These are phyloP conservation scores for Upupa epops DNA, from an alignment of 2,113 vertebrate species.

Conservation along the genomic window DNA sequence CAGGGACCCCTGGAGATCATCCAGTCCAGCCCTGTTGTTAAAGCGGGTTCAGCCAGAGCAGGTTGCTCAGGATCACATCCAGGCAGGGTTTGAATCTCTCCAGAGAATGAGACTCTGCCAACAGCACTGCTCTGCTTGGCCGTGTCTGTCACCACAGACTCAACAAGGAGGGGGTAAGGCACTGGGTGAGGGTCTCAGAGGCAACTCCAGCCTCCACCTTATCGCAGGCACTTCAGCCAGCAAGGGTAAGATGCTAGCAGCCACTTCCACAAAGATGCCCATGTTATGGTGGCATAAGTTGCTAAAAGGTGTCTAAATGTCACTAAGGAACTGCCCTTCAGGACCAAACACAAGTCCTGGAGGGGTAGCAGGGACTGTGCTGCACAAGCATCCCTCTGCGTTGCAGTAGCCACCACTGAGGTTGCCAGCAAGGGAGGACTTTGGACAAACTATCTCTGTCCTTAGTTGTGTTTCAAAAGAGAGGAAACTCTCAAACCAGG, in stretches of 20 bases:
- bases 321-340: neutral
- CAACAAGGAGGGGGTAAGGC: neutral
- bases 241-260: neutral
- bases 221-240: neutral
- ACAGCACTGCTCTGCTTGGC: neutral
- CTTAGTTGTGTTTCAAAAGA: neutral
- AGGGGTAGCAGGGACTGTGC: neutral
- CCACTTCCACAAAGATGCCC: neutral
- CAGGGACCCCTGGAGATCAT: too few species aligned
- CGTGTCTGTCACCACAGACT: neutral
- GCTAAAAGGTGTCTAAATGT: neutral
- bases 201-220: neutral
- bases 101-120: neutral
- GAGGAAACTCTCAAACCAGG: neutral
- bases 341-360: neutral
- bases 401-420: neutral
- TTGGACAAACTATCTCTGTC: neutral
- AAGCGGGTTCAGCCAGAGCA: too few species aligned
- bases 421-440: neutral
- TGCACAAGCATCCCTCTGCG: fast-evolving
- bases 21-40: too few species aligned
- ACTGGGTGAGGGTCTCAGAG: neutral
- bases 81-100: too few species aligned
- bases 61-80: too few species aligned
- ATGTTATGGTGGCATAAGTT: neutral